Evolutionary conservation across 2,113 vertebrate genomes (phyloP).

Genomic region (Trichomycterus rosablanca): DNA sequence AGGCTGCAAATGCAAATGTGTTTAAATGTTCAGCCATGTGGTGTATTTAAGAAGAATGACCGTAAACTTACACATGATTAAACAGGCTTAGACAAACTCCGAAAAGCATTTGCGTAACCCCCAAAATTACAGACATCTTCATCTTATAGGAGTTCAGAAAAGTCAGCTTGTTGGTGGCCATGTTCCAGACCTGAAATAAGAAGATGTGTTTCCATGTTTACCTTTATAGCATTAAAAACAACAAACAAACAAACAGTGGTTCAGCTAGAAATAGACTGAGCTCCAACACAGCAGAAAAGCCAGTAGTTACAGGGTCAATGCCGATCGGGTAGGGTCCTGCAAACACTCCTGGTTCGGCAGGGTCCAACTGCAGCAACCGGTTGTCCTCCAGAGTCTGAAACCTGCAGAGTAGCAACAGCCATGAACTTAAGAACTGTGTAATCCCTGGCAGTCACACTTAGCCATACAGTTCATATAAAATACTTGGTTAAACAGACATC

Average conservation of each 20-base stretch:
- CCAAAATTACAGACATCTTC: conserved; percentile 96
- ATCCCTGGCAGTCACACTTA: no score
- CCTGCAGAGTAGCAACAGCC: conserved; percentile 51
- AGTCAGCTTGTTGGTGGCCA: conserved; percentile 88
- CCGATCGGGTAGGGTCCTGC: conserved; percentile 91
- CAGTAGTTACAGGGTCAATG: conserved; percentile 88
- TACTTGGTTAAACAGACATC: no score
- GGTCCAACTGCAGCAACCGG: conserved; percentile 81
- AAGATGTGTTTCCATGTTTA: background rate
- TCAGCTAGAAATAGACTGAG: background rate
- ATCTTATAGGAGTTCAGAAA: conserved; percentile 99
- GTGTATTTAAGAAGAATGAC: background rate
- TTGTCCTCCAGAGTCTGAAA: conserved; percentile 65
- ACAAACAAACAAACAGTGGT: background rate
- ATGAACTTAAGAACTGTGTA: no score
- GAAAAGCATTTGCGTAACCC: conserved; percentile 93
- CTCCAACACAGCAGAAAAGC: no score
- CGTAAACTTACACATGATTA: conserved; percentile 81
- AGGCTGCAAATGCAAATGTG: no score
- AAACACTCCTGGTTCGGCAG: conserved; percentile 80
- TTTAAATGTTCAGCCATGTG: no score
- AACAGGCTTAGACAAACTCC: conserved; percentile 88
- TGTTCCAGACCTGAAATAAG: conserved; percentile 86
- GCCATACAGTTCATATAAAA: no score
- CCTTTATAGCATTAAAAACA: background rate